Evolutionary conservation across 2,113 vertebrate genomes (phyloP).

Genomic region (Ceyx cyanopectus): DNA sequence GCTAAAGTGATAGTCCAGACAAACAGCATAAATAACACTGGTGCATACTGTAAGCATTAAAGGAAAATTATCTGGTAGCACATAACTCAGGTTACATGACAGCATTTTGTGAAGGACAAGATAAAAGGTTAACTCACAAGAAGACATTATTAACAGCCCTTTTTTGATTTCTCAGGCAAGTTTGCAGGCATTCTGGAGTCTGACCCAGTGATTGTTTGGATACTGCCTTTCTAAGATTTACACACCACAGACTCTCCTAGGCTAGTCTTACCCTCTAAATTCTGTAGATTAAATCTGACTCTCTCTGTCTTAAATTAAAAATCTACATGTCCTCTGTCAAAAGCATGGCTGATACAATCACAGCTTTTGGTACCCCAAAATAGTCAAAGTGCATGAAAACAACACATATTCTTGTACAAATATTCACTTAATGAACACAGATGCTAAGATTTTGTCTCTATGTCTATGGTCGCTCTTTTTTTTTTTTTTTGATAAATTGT

Average conservation of each 20-base stretch:
- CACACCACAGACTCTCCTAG: not conserved
- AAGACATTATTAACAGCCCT: not conserved
- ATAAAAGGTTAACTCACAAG: slow-evolving; percentile 28
- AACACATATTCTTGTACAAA: not conserved
- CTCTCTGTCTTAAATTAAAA: not conserved
- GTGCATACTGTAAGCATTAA: not conserved
- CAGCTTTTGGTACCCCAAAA: not conserved
- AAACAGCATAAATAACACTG: not conserved
- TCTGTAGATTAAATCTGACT: not conserved
- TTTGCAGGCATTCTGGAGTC: not conserved
- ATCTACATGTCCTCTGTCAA: not conserved
- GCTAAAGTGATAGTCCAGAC: not conserved
- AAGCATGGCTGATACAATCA: not conserved
- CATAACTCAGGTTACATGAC: slow-evolving; percentile 6
- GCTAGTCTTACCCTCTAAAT: not conserved
- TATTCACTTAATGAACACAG: not conserved
- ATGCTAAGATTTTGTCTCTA: not conserved
- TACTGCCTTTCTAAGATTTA: not conserved
- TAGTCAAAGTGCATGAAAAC: not conserved
- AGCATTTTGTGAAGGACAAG: slow-evolving; percentile 17
- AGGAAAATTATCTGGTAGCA: slow-evolving; percentile 13
- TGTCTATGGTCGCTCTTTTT: not conserved
- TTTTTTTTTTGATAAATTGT: not conserved
- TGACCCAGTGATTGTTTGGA: not conserved
- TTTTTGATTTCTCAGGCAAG: not conserved